These are phyloP conservation scores for Drosophila aff. DNA, from an alignment of 1,140 invertebrate genomes.

Conservation along the genomic window DNA sequence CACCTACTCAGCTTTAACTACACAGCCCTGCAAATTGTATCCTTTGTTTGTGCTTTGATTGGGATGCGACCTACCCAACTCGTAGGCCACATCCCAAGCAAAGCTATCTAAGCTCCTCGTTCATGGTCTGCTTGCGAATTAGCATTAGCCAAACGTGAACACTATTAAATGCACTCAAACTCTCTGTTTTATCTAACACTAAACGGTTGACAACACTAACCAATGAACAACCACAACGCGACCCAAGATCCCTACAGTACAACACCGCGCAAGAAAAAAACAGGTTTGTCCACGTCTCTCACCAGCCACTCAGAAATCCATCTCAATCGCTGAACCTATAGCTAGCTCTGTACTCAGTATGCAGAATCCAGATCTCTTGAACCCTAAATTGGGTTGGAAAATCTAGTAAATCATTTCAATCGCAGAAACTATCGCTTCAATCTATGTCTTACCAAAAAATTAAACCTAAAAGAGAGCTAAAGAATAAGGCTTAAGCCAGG, in stretches of 20 bases:
- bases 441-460: background rate
- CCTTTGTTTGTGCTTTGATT: background rate
- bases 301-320: conserved; percentile 39
- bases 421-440: conserved; percentile 17
- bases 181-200: conserved; percentile 68
- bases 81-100: background rate
- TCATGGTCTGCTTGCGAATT: conserved; percentile 51
- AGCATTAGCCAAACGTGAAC: conserved; percentile 46
- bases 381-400: conserved; percentile 6
- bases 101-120: conserved; percentile 34
- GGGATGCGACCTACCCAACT: background rate
- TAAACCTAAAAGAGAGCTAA: background rate
- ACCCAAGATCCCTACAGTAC: conserved; percentile 84
- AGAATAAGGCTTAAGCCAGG: too few species aligned
- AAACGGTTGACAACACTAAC: conserved; percentile 44
- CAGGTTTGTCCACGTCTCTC: conserved; percentile 78
- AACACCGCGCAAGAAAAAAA: conserved; percentile 81
- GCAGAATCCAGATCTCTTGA: too few species aligned
- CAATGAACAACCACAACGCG: conserved; percentile 55
- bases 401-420: conserved; percentile 29
- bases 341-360: background rate
- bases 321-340: conserved; percentile 27
- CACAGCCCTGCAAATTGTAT: conserved; percentile 16
- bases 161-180: conserved; percentile 78
- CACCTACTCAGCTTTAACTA: conserved; percentile 30